Conservation (phyloP, 1,140 invertebrate species). For the Riptortus pedestris region DNA sequence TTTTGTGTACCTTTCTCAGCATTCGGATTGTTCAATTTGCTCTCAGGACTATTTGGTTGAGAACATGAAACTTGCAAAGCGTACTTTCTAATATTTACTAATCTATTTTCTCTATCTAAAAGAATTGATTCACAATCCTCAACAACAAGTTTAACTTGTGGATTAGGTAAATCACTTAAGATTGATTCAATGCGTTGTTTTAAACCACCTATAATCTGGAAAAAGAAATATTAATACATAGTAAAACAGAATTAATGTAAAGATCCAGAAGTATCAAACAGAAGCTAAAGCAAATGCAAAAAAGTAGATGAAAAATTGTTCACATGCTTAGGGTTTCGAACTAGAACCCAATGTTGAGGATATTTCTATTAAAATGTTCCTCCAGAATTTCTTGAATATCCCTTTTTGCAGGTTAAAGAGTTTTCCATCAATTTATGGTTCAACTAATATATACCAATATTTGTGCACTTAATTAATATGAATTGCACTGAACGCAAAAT, state of each 20-base stretch:
- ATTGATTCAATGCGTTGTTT: slow-evolving; percentile 76
- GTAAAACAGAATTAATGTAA: slow-evolving; percentile 37
- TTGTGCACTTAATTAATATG: too few relatives aligned
- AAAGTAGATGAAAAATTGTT: too few relatives aligned
- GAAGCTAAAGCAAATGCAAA: too few relatives aligned
- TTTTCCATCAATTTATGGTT: too few relatives aligned
- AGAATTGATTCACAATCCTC: slow-evolving; percentile 64
- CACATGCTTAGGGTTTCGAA: too few relatives aligned
- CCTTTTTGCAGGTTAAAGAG: too few relatives aligned
- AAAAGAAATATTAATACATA: slow-evolving; percentile 31
- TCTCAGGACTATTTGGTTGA: not conserved
- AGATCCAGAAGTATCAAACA: not conserved
- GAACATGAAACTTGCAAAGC: slow-evolving; percentile 30
- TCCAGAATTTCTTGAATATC: too few relatives aligned
- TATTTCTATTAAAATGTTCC: too few relatives aligned
- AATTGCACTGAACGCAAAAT: too few relatives aligned
- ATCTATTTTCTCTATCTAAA: slow-evolving; percentile 55
- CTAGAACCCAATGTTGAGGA: too few relatives aligned
- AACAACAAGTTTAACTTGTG: slow-evolving; percentile 56
- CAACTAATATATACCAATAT: too few relatives aligned
- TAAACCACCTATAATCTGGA: slow-evolving; percentile 66
- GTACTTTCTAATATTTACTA: slow-evolving; percentile 54
- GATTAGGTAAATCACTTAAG: slow-evolving; percentile 48
- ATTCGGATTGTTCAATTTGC: not conserved
- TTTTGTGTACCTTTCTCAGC: not conserved